Base-by-base conservation (phyloP, 2,113 vertebrate genomes). In the Malurus elegans region DNA sequence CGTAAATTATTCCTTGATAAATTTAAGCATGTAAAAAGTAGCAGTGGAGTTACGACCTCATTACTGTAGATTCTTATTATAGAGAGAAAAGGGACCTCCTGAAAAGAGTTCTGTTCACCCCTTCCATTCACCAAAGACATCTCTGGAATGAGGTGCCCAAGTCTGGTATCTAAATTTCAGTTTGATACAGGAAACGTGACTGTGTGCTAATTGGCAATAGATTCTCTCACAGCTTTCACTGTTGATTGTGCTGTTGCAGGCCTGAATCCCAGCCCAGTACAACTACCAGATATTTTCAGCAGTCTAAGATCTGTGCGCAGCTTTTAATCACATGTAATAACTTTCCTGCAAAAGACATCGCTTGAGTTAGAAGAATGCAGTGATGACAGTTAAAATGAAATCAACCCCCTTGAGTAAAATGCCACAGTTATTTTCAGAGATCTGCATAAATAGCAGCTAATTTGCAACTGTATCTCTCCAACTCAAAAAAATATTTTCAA, bases 321-420 rank as follows among this genome's bases (percentile, higher is more conserved):
- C 45, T 87, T 80, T 69, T 94, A 93, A 96, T 88, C 44, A 67
- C 66, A 88, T 67, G 40, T 69, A 95, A 90, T 86, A 90, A 70
- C 62, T 93, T 90, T 79, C 71, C 64, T 76, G 78, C 50, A 93
- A 65, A 94, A 94, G 70, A 88, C 38, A 90, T 69, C 62, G 57
- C 25, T 90, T 57, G 58, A 93, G 38, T 88, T 65, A 90, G 79
- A 90, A 94, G 78, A 76, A 88, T 66, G 79, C 50, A 93, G 94
- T 29, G 85, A 93, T 93, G 90, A 96, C 92, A 92, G 94, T 58
- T 96, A 79, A 79, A 90, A 62, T 9, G 5, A 80, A 91, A 70
- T 50, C 86, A 96, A 90, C 9, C 10, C 65, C 21, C 64, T 34
- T 23, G 20, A 95, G 75, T 79, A 90, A 83, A 94, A 79, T 62